Evolutionary conservation across 2,113 vertebrate genomes (phyloP).

Genomic region (Odocoileus hemionus): DNA sequence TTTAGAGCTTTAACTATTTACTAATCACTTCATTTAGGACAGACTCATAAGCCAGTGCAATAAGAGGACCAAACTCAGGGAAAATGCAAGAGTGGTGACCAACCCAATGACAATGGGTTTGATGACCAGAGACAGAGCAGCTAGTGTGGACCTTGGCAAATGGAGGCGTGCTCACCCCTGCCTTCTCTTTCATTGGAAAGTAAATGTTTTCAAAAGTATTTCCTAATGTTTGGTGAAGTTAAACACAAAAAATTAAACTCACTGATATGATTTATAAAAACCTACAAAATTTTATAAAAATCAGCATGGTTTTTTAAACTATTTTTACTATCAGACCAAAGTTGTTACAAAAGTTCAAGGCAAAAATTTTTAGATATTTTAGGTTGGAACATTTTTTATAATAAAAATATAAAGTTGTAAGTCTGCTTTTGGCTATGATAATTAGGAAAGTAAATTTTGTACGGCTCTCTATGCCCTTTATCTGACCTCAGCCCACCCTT

Average conservation of each 20-base stretch:
- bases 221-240: neutral
- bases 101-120: fast-evolving
- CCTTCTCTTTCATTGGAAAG: neutral
- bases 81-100: neutral
- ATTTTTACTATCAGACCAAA: conserved; percentile 11
- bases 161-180: neutral
- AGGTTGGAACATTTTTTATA: neutral
- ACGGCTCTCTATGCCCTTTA: neutral
- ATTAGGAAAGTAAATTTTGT: neutral
- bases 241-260: neutral
- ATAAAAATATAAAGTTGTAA: neutral
- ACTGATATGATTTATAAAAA: neutral
- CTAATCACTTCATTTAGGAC: neutral
- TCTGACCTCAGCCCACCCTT: neutral
- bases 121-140: neutral
- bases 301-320: neutral
- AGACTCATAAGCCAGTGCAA: neutral
- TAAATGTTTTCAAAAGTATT: neutral
- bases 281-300: neutral
- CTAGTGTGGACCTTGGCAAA: neutral
- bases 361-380: neutral
- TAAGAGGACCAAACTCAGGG: neutral
- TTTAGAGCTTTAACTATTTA: neutral
- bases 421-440: neutral
- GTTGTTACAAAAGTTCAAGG: neutral